Percentiles rank a stretch among this genome's conserved stretches.
phyloP scores from a whole-genome alignment of 2,888 invertebrate genomes.

The Drosophila meridiana region DNA sequence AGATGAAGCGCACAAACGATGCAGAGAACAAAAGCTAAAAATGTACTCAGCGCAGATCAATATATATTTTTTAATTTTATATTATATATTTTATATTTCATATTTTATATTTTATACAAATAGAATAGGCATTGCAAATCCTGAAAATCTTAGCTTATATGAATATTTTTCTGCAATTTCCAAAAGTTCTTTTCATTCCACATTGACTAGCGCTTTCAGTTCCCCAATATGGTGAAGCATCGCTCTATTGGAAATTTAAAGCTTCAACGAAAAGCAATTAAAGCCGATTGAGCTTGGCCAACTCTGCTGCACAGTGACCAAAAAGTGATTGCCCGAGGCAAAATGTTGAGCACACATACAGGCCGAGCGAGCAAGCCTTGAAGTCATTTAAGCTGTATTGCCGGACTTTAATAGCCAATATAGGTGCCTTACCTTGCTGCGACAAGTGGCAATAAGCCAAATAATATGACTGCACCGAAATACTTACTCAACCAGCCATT shows the following conservation, averaged over 20 bases:
- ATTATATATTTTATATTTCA: too few relatives aligned
- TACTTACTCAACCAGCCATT: constrained; percentile 5
- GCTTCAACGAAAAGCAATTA: background rate
- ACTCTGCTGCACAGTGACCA: background rate
- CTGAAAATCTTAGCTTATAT: too few relatives aligned
- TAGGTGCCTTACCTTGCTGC: constrained; percentile 3
- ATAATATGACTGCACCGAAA: constrained; percentile 5
- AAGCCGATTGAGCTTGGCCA: background rate
- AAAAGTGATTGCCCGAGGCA: background rate
- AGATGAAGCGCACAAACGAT: background rate
- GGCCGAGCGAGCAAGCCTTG: background rate
- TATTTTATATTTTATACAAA: too few relatives aligned
- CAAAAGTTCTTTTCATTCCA: background rate
- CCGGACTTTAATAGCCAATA: constrained; percentile 15
- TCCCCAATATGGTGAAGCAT: background rate
- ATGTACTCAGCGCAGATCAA: background rate
- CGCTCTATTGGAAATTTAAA: background rate
- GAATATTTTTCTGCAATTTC: background rate
- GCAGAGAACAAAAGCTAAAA: constrained; percentile 1
- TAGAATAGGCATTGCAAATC: too few relatives aligned
- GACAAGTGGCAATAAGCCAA: constrained; percentile 17
- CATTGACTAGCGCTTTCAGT: background rate
- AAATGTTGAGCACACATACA: background rate
- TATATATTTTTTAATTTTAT: too few relatives aligned
- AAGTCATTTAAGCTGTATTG: background rate